Percentiles rank a stretch among this genome's conserved stretches.
phyloP scores from a whole-genome alignment of 2,113 vertebrate species.

The Xyliphius kryptos region DNA sequence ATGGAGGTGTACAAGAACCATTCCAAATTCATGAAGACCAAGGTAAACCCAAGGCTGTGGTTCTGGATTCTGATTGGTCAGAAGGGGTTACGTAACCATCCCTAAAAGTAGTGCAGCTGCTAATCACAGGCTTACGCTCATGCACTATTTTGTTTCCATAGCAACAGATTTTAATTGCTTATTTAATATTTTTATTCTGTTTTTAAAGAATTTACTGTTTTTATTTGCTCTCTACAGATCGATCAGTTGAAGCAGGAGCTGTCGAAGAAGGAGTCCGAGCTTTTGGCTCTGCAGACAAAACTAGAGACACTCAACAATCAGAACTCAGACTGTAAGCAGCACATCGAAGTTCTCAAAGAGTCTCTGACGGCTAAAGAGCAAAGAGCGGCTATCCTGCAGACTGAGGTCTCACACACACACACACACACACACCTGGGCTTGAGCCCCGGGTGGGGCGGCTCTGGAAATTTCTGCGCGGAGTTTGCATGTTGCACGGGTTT shows the following conservation, averaged over 20 bases:
- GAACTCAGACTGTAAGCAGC: slow-evolving; percentile 99
- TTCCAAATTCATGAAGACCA: slow-evolving; percentile 99
- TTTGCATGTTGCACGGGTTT: no score
- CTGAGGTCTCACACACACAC: slow-evolving; percentile 71
- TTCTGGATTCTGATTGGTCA: no score
- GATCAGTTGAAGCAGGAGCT: slow-evolving; percentile 97
- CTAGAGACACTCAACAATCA: slow-evolving; percentile 99
- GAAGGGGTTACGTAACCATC: no score
- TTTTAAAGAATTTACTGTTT: neutral
- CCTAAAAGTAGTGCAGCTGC: no score
- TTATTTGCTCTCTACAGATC: slow-evolving; percentile 64
- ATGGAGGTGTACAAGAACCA: slow-evolving; percentile 99
- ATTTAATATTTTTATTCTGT: no score
- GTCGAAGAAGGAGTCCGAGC: slow-evolving; percentile 97
- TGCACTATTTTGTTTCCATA: no score
- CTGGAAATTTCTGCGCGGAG: no score
- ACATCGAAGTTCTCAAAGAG: slow-evolving; percentile 99
- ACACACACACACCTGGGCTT: no score
- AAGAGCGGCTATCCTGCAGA: slow-evolving; percentile 97
- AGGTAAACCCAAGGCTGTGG: no score
- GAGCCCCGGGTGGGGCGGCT: no score
- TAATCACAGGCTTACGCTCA: no score
- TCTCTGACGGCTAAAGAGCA: slow-evolving; percentile 99
- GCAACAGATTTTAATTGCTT: no score
- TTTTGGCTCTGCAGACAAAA: slow-evolving; percentile 98